Conservation (phyloP, 2,113 vertebrate genomes). For the Zapus hudsonius region DNA sequence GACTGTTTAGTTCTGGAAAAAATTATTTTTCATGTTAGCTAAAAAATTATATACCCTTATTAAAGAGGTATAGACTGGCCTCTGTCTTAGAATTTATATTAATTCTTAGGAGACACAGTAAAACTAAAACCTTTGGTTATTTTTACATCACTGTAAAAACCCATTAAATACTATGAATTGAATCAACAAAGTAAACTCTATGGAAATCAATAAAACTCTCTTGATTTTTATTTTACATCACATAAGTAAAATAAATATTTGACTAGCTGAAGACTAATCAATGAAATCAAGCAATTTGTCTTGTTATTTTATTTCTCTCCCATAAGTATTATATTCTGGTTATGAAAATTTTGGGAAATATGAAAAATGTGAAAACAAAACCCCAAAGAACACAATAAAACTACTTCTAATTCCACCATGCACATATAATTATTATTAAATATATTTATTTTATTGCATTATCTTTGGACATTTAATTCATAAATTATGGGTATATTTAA, state of each 20-base stretch:
- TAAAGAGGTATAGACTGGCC: neutral
- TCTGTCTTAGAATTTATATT: neutral
- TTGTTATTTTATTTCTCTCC: conserved; percentile 43
- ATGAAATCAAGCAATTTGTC: conserved; percentile 35
- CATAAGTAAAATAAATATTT: neutral
- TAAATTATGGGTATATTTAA: neutral
- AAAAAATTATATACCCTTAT: neutral
- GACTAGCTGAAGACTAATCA: conserved; percentile 18
- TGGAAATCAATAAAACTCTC: conserved; percentile 33
- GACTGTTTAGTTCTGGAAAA: conserved; percentile 40
- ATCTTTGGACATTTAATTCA: neutral
- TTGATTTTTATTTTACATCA: conserved; percentile 23
- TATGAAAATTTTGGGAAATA: conserved; percentile 21
- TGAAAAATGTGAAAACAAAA: neutral
- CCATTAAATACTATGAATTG: conserved; percentile 16
- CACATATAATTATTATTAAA: neutral
- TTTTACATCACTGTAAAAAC: neutral
- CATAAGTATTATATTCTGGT: neutral
- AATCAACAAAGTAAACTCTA: conserved; percentile 8
- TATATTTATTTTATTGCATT: neutral
- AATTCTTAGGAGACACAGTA: neutral
- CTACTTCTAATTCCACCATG: neutral
- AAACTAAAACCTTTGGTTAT: conserved; percentile 16
- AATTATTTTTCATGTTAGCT: neutral
- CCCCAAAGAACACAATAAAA: neutral